phyloP scores from a whole-genome alignment of 1,140 invertebrate species.

The Contarinia nasturtii region DNA sequence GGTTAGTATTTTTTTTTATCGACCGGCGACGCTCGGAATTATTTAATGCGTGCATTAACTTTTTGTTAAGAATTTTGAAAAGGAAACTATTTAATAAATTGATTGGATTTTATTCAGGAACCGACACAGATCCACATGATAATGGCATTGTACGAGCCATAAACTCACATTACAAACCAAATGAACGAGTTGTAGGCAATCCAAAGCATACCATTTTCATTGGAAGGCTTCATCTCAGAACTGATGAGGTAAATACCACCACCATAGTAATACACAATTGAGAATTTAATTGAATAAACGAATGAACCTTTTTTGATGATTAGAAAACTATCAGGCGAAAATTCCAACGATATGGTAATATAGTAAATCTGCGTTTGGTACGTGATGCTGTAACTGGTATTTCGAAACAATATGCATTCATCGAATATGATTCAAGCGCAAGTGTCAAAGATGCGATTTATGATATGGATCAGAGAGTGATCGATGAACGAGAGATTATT shows the following conservation, averaged over 20 bases:
- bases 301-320: neutral
- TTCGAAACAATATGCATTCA: conserved; percentile 68
- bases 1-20: conserved; percentile 13
- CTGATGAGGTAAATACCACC: conserved; percentile 29
- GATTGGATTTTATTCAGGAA: conserved; percentile 26
- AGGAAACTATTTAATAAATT: no score
- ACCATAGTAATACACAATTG: neutral
- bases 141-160: conserved; percentile 54
- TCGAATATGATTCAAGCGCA: conserved; percentile 49
- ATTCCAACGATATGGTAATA: conserved; percentile 45
- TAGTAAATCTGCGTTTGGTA: conserved; percentile 47
- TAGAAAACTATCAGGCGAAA: conserved; percentile 32
- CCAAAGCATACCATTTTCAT: conserved; percentile 61
- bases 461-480: conserved; percentile 30
- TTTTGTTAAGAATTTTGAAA: no score
- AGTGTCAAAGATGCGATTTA: conserved; percentile 38
- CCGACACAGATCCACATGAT: conserved; percentile 67
- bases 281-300: neutral
- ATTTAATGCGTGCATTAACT: no score
- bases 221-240: conserved; percentile 49
- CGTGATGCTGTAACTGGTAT: conserved; percentile 64
- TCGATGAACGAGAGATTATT: conserved; percentile 40
- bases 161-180: conserved; percentile 44
- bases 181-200: conserved; percentile 43
- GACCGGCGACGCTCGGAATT: no score